Base-by-base conservation (phyloP, 2,888 invertebrate species). In the Callosobruchus maculatus region DNA sequence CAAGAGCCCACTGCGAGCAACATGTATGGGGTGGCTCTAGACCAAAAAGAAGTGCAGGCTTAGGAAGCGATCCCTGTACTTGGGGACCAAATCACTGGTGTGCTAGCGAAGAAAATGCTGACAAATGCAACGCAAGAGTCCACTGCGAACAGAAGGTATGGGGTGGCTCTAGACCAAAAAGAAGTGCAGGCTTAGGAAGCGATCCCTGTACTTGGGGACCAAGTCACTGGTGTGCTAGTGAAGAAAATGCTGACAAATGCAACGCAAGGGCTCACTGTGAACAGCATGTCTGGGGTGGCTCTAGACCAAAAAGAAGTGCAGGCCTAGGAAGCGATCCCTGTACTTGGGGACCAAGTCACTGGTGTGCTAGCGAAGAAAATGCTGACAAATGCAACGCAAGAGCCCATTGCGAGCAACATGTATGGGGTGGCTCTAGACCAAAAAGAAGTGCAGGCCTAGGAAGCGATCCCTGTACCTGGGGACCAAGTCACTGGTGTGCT, bases 401-500 rank as follows among this genome's bases (percentile, higher is more conserved):
- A 68, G 5, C 68, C 21, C 68, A 68, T 20, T 68, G 68, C 21
- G 68, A 68, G 22, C 7, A 21, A 21, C 7, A 68, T 18, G 68
- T 68, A n/a, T 68, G 68, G 68, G 21, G 21, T 21, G 68, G 68
- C 3, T 21, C 68, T 67, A 21, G 22, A 68, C 68, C 68, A 68
- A 68, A 68, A 22, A 4, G 68, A 68, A 22, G 22, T 68, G 68
- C 22, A 68, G 7, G 7, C 13, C 13, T 68, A 21, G 68, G 68
- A 21, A 26, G 70, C 20, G 26, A 26, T 26, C 5, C 49, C 20
- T 71, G 71, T 67, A 22, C 67, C 13, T 67, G 22, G 20, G 71
- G 71, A 21, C 94, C 94, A 0, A 86, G 90, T 0, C 94, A 92
- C 82, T 95, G 94, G 94, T 95, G 95, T 85, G 87, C 86, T 73